Percentiles rank a stretch among this genome's conserved stretches.
Evolutionary conservation across 2,888 invertebrate species (phyloP).

Genomic region (Strigamia crassipes): DNA sequence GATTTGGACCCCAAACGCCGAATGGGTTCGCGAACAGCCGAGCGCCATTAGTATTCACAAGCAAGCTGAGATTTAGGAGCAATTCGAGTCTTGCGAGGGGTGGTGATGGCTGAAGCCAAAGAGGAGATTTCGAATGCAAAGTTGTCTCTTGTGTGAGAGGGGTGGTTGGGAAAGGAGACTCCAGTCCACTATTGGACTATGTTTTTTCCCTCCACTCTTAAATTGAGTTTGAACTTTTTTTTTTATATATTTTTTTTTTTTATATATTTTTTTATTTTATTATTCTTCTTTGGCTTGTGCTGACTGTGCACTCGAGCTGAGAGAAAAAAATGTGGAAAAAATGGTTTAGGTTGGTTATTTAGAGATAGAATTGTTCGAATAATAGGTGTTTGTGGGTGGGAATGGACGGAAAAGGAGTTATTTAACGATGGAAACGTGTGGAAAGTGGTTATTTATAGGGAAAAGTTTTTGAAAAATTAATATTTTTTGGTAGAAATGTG

Average conservation of each 20-base stretch:
- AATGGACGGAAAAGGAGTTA: too few species aligned
- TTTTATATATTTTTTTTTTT: not conserved
- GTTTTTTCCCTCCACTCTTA: not conserved
- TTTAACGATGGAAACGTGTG: too few species aligned
- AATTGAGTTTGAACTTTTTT: conserved; percentile 14
- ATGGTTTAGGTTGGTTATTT: not conserved
- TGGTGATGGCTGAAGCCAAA: conserved; percentile 15
- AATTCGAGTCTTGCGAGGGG: conserved; percentile 21
- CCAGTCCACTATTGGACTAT: conserved; percentile 19
- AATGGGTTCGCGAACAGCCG: not conserved
- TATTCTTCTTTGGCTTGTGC: not conserved
- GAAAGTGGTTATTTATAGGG: too few species aligned
- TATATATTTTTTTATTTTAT: too few species aligned
- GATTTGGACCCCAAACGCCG: not conserved
- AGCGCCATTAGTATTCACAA: conserved; percentile 3
- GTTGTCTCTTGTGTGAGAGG: conserved; percentile 20
- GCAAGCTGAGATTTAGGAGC: conserved; percentile 18
- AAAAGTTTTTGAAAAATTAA: too few species aligned
- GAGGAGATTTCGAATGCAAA: conserved; percentile 30
- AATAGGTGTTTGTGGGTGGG: too few species aligned
- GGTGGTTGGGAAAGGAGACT: conserved; percentile 6
- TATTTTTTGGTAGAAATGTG: too few species aligned
- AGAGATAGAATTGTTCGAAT: too few species aligned
- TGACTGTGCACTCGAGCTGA: not conserved
- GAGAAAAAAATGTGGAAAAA: not conserved